Conservation (phyloP, 2,797 vertebrate species). For the Cygnus olor region DNA sequence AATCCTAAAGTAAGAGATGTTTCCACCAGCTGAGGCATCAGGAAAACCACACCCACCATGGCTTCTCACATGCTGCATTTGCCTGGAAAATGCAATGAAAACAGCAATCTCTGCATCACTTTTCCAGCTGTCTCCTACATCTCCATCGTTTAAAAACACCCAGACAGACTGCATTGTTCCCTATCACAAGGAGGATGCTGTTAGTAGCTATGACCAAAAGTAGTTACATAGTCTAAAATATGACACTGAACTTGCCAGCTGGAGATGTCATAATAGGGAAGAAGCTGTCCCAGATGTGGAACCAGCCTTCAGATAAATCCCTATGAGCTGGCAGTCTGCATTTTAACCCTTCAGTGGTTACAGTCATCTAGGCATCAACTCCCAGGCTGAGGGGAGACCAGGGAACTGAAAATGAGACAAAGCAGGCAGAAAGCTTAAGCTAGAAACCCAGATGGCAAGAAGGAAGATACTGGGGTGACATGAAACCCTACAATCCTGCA, state of each 20-base stretch:
- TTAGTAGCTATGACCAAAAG: background rate
- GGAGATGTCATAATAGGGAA: background rate
- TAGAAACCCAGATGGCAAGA: background rate
- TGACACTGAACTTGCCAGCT: background rate
- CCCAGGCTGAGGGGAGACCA: fast-evolving
- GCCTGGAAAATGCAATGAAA: background rate
- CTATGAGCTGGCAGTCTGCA: background rate
- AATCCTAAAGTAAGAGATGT: background rate
- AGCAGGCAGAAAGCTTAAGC: background rate
- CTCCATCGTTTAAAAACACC: background rate
- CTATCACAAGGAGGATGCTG: background rate
- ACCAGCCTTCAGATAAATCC: background rate
- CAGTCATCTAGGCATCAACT: background rate
- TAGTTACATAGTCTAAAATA: background rate
- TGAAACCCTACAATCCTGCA: background rate
- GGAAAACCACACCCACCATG: background rate
- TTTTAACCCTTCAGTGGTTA: background rate
- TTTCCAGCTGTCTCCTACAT: background rate
- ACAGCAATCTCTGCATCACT: background rate
- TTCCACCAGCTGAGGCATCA: background rate
- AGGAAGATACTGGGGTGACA: background rate
- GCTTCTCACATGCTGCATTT: background rate
- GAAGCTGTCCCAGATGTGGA: background rate
- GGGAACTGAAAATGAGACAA: fast-evolving
- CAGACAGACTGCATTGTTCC: background rate